Evolutionary conservation across 2,113 vertebrate genomes (phyloP).

Genomic region (Daboia siamensis): DNA sequence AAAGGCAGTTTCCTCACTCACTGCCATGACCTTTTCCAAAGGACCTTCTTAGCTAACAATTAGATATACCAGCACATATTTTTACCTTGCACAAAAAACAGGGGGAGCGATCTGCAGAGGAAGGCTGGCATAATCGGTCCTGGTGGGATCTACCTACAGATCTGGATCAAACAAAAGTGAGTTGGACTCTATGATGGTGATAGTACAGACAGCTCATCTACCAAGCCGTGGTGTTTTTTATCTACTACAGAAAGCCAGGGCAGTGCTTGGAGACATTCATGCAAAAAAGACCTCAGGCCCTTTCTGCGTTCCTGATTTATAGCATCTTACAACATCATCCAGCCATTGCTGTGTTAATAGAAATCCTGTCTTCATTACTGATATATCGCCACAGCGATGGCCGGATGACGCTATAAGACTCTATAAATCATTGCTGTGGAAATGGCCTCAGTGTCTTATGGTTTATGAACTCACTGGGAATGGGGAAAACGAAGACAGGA

Average conservation of each 20-base stretch:
- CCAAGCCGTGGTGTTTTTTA: not conserved
- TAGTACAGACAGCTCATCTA: not conserved
- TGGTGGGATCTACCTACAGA: not conserved
- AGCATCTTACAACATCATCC: not conserved
- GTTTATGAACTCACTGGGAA: not conserved
- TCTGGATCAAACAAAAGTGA: not conserved
- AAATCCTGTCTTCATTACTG: not conserved
- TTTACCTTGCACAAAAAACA: not conserved
- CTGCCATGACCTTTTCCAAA: not conserved
- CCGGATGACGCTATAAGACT: not conserved
- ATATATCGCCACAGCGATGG: not conserved
- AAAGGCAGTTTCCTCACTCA: not conserved
- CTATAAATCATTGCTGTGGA: not conserved
- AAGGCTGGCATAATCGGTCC: not conserved
- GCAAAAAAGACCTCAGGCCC: not conserved
- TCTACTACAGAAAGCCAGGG: not conserved
- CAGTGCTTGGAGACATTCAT: not conserved
- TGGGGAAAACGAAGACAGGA: not conserved
- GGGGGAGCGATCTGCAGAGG: not conserved
- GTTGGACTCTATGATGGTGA: not conserved
- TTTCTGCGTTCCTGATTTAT: not conserved
- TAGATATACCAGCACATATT: not conserved
- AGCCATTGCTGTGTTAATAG: not conserved
- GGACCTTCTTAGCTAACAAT: not conserved
- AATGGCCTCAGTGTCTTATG: not conserved